These are phyloP conservation scores for Dryomyza anilis DNA, from an alignment of 2,888 invertebrate genomes.

Conservation along the genomic window DNA sequence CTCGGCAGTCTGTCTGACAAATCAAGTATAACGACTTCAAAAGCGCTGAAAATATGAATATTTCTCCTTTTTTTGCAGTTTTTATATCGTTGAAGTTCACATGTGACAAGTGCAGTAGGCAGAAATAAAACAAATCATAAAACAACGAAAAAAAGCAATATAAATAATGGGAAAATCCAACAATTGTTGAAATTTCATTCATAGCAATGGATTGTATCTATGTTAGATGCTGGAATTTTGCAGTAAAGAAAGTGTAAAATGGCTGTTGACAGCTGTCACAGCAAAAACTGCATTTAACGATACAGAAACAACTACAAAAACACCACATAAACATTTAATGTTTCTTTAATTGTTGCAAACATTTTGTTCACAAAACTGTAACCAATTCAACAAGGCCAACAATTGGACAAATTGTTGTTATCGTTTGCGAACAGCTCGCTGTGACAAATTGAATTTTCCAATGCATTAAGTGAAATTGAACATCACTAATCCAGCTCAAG, in stretches of 20 bases:
- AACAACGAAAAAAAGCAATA: too few species aligned
- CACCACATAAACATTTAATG: too few species aligned
- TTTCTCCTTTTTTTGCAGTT: neutral
- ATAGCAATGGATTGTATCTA: too few species aligned
- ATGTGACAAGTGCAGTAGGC: neutral
- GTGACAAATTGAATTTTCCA: constrained; percentile 28
- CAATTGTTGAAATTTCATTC: too few species aligned
- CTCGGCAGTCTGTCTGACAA: neutral
- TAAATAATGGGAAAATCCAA: neutral
- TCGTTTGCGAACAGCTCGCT: constrained; percentile 19
- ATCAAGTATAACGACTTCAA: neutral
- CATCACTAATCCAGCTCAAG: constrained; percentile 36
- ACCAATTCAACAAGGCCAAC: neutral
- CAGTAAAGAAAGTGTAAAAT: too few species aligned
- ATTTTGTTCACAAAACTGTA: too few species aligned
- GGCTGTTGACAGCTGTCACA: too few species aligned
- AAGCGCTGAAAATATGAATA: neutral
- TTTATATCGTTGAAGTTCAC: neutral
- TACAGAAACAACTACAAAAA: neutral
- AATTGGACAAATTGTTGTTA: constrained; percentile 7
- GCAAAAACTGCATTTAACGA: too few species aligned
- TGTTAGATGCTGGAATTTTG: too few species aligned
- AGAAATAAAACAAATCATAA: neutral
- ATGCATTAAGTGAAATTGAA: constrained; percentile 37
- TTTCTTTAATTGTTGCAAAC: too few species aligned